Evolutionary conservation across 2,888 invertebrate genomes (phyloP), one percentile per base, ranked within the genome.

Genomic region (Petrolisthes cinctipes): DNA sequence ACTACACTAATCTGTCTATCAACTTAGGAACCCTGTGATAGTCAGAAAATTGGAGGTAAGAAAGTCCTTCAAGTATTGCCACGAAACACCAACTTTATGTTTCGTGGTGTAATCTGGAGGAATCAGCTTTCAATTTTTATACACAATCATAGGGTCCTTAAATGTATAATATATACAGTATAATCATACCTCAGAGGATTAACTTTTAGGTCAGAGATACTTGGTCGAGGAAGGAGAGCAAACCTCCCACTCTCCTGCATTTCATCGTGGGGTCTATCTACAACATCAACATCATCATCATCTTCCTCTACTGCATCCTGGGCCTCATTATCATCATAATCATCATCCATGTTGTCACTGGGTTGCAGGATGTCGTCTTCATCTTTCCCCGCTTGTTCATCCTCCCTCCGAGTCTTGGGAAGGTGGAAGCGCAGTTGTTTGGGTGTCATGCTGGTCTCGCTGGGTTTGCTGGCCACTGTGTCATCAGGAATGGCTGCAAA

Each of bases 361-460:
- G 61, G 17, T 0, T 61, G 9, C 3, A 9, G 9, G 11, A 9
- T 11, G 61, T 17, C 61, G 1, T 61, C 75, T 73, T 56, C 56
- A 73, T 83, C 83, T 11, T 37, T 56, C 51, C 57, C 54, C 37
- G 9, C 68, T 71, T 6, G 17, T 61, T 61, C 56, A n/a, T 20
- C 56, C 53, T 83, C 83, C 9, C 61, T 51, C 71, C 61, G 17
- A 37, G 14, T 73, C 61, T 82, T 82, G n/a, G 90, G 89, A 9
- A 90, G 82, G 76, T 89, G 89, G 85, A 90, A 90, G 7, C 90
- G 82, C 37, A 90, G 75, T 66, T 90, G 90, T 79, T 90, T 90
- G 4, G 90, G 90, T 14, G 90, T 90, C 23, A 90, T 56, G 79
- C 83, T 83, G 23, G 80, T 54, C 75, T 88, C 87, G 17, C 17